phyloP scores from a whole-genome alignment of 2,113 vertebrate genomes.

The Salminus brasiliensis region DNA sequence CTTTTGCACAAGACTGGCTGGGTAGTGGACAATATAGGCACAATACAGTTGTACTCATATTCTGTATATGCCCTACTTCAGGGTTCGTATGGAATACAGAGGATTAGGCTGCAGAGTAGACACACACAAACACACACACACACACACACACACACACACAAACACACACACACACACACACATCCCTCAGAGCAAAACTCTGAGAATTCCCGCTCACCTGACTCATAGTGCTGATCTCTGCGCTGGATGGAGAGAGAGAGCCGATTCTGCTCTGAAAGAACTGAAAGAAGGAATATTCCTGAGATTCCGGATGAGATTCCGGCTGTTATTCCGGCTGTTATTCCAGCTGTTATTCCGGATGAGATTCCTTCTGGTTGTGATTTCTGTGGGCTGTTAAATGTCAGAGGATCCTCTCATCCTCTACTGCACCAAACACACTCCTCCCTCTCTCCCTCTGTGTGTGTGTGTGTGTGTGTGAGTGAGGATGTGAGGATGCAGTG shows the following conservation, averaged over 20 bases:
- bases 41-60: no score
- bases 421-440: not conserved
- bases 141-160: no score
- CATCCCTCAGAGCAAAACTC: not conserved
- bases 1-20: no score
- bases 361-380: not conserved
- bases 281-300: not conserved
- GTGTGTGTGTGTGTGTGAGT: not conserved
- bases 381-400: not conserved
- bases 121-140: no score
- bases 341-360: not conserved
- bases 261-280: not conserved
- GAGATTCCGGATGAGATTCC: no score
- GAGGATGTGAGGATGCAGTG: no score
- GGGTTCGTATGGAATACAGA: no score
- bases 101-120: no score
- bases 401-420: not conserved
- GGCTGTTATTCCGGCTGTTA: not conserved
- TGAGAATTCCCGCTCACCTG: not conserved
- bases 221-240: not conserved
- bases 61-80: no score
- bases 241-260: no score
- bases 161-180: not conserved
- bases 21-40: no score
- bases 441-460: not conserved